These are phyloP conservation scores for Lerista edwardsae DNA, from an alignment of 2,797 vertebrate genomes.

Conservation along the genomic window DNA sequence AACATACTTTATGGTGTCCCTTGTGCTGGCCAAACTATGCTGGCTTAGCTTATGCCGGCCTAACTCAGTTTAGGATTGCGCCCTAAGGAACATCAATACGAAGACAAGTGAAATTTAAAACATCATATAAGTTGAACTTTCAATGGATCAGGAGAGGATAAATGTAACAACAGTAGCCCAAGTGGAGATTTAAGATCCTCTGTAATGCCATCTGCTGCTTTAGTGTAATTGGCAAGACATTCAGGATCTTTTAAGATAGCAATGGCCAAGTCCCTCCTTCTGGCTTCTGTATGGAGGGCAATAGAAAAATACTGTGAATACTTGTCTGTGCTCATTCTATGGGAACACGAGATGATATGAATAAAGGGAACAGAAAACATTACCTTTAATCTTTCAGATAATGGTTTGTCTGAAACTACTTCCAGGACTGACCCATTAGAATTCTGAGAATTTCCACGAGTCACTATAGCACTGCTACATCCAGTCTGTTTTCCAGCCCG, in stretches of 20 bases:
- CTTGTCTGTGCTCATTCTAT: neutral
- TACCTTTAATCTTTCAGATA: conserved; percentile 91
- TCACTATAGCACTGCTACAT: conserved; percentile 75
- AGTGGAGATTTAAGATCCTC: neutral
- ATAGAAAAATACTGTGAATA: neutral
- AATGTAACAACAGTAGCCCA: neutral
- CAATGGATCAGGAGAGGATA: neutral
- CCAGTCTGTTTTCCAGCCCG: conserved; percentile 80
- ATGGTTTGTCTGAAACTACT: conserved; percentile 80
- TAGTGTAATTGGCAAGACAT: neutral
- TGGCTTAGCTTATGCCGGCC: no score
- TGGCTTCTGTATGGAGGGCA: neutral
- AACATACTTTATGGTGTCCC: no score
- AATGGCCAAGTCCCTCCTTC: neutral
- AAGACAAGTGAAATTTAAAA: neutral
- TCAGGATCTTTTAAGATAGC: neutral
- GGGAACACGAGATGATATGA: neutral
- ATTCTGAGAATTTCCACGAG: conserved; percentile 72
- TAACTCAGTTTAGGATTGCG: no score
- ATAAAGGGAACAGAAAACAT: neutral
- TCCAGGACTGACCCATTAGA: conserved; percentile 86
- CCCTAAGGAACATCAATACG: no score
- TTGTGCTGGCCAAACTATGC: no score
- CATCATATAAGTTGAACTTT: neutral
- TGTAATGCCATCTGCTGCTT: neutral